A percentile compares a stretch with the other conserved stretches of the same genome.
phyloP scores from a whole-genome alignment of 2,888 invertebrate species.

The Hemistola chrysoprasaria region DNA sequence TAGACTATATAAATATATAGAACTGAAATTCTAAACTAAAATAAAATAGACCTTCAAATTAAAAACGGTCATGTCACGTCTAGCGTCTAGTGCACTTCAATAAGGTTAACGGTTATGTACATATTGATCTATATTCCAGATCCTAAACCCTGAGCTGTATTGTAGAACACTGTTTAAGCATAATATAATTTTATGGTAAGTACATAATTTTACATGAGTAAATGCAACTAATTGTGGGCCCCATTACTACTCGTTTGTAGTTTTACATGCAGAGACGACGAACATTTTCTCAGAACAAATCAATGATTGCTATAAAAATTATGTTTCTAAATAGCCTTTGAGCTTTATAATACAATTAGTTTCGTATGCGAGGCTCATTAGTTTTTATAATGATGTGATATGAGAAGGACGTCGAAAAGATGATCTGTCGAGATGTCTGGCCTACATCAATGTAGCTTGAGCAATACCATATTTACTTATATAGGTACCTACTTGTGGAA shows the following conservation, averaged over 20 bases:
- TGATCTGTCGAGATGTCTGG: conserved; percentile 43
- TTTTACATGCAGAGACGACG: no score
- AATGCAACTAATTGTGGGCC: neutral
- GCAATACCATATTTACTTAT: conserved; percentile 33
- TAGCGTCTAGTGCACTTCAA: neutral
- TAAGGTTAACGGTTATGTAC: neutral
- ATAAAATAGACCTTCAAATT: no score
- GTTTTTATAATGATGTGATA: conserved; percentile 42
- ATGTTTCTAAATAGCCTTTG: neutral
- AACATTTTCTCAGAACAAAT: no score
- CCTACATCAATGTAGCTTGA: conserved; percentile 45
- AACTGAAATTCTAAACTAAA: no score
- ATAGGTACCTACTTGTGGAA: no score
- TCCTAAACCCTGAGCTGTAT: neutral
- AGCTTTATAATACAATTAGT: conserved; percentile 14
- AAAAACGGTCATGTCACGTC: neutral
- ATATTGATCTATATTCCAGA: no score
- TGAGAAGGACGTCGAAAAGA: conserved; percentile 36
- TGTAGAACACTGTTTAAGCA: neutral
- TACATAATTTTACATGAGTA: neutral
- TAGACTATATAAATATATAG: no score
- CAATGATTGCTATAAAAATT: neutral
- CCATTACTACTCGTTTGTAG: no score
- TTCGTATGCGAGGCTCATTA: conserved; percentile 28
- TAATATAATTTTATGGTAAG: neutral